These are phyloP conservation scores for Calidris pygmaea DNA, from an alignment of 2,113 vertebrate species.

Conservation along the genomic window DNA sequence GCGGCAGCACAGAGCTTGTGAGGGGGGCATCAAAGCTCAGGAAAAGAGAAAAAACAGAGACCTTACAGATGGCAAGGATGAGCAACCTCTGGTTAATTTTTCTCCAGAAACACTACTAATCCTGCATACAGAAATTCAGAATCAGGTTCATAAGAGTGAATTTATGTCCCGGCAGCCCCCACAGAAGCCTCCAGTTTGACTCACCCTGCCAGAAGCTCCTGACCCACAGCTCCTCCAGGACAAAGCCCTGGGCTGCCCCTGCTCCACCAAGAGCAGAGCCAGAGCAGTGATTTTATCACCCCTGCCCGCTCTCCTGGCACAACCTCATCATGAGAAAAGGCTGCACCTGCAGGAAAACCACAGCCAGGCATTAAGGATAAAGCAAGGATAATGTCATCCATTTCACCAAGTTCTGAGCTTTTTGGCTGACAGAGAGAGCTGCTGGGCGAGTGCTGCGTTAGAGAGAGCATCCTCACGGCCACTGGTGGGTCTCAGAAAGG, in stretches of 20 bases:
- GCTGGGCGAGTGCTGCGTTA: background rate
- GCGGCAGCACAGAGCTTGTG: background rate
- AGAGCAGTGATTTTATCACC: background rate
- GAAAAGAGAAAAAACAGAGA: background rate
- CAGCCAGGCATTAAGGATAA: background rate
- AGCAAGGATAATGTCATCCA: background rate
- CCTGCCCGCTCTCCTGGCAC: background rate
- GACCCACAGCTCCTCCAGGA: background rate
- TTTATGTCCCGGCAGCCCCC: background rate
- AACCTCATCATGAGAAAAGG: background rate
- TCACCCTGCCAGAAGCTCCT: background rate
- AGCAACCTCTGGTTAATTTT: background rate
- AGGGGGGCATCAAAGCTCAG: background rate
- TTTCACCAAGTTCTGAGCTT: accelerated
- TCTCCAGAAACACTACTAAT: background rate
- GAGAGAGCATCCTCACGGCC: background rate
- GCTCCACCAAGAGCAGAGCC: background rate
- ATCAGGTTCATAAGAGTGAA: background rate
- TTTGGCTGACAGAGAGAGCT: background rate
- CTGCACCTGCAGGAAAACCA: background rate
- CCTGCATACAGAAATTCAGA: background rate
- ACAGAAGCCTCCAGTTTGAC: background rate
- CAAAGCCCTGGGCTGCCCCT: background rate
- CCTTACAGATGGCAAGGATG: background rate
- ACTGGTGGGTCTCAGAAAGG: background rate